Base-by-base conservation (phyloP, 23 tunicate genomes). In the Trididemnum miniatum region DNA sequence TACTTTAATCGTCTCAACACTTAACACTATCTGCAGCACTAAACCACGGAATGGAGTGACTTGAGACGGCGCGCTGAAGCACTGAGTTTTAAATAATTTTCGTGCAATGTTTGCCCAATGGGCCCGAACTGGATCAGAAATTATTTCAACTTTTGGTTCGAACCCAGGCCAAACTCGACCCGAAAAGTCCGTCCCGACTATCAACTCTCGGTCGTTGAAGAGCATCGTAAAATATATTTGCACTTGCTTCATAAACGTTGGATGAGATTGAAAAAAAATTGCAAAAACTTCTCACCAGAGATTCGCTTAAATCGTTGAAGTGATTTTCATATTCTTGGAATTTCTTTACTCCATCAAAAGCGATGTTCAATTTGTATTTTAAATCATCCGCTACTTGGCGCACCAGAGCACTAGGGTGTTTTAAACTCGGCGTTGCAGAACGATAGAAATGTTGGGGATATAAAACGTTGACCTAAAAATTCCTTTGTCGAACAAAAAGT, bases 241-340 rank as follows among this genome's bases (percentile, higher is more conserved):
- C n/a, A n/a, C n/a, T n/a, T 83, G 22, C 96, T 89, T 59, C 65
- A 90, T 65, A 84, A 23, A 24, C 96, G 86, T 4, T 65, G 77
- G 1, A 83, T 82, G 35, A 85, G 12, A 5, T 65, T 69, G 1
- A 72, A 25, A 50, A 83, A 22, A 23, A 7, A 51, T 81, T 83
- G 62, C 33, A 57, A 31, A 1, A 40, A 34, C 1, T 51, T 35
- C 75, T 69, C 18, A 73, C 79, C 30, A 73, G 24, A 39, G 79
- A 73, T 20, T 40, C 4, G 25, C 29, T 15, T 4, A 73, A 59
- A 18, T 73, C 5, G 30, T 73, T 20, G 24, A 73, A 38, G 29
- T 73, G 79, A 37, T 26, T 20, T 73, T 39, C 79, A 2, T 37
- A 26, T 26, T 73, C 9, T 20, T 73, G 9, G 9, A 25, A 1